Percentiles rank a stretch among this genome's conserved stretches.
phyloP scores from a whole-genome alignment of 2,113 vertebrate genomes.

The Etia nguti region DNA sequence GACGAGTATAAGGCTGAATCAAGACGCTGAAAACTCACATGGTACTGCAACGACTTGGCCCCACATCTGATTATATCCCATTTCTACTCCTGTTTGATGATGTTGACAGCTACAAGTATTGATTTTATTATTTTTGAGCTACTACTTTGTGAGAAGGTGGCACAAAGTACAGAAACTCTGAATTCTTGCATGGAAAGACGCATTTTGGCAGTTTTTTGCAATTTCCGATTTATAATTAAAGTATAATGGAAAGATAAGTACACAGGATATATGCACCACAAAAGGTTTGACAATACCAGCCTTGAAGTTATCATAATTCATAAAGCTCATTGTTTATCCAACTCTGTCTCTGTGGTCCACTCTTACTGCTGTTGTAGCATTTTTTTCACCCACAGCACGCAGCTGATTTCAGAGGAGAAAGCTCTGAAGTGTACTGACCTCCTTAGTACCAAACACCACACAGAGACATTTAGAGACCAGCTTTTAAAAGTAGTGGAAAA shows the following conservation, averaged over 20 bases:
- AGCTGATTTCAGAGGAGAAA: neutral
- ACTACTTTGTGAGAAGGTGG: rapidly evolving
- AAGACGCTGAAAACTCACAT: neutral
- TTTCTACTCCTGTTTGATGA: neutral
- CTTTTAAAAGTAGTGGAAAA: neutral
- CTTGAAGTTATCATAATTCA: neutral
- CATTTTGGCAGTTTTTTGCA: neutral
- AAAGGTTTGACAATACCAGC: neutral
- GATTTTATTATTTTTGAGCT: neutral
- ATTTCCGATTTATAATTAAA: neutral
- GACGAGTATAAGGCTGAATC: neutral
- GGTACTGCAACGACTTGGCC: neutral
- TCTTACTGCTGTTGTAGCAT: neutral
- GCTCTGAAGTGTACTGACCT: neutral
- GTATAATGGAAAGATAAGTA: neutral
- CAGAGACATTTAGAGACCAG: neutral
- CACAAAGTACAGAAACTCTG: neutral
- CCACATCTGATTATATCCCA: neutral
- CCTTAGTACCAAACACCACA: neutral
- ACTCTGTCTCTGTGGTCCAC: neutral
- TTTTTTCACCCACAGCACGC: neutral
- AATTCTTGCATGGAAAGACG: neutral
- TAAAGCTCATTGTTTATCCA: neutral
- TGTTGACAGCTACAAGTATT: neutral
- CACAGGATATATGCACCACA: neutral